Conservation (phyloP, 2,113 vertebrate genomes). For the Oncorhynchus masou region DNA sequence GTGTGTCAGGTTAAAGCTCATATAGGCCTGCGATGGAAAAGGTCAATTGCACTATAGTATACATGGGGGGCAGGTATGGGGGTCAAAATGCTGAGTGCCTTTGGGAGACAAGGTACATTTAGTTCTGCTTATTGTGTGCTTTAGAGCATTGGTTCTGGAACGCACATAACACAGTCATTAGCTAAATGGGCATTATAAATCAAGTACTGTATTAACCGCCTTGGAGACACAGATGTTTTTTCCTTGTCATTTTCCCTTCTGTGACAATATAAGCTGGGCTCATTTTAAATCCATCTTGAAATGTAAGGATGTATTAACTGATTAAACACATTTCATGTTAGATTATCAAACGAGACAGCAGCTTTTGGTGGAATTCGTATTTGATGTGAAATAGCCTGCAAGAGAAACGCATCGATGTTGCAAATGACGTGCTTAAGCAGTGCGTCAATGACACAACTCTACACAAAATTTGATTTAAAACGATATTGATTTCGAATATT, state of each 20-base stretch:
- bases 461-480: neutral
- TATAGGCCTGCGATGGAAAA: neutral
- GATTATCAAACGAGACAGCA: too few relatives aligned
- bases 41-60: neutral
- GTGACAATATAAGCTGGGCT: neutral
- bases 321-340: too few relatives aligned
- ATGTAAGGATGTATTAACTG: neutral
- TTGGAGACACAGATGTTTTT: neutral
- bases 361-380: neutral
- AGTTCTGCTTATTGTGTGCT: neutral
- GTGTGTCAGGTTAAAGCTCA: constrained; percentile 10
- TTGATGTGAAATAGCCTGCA: neutral
- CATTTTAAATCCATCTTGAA: neutral
- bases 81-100: neutral
- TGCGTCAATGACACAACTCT: neutral
- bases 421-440: neutral
- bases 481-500: neutral
- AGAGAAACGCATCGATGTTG: neutral
- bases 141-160: neutral
- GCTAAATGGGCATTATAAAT: neutral
- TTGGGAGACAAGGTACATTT: constrained; percentile 5
- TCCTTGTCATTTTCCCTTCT: too few relatives aligned
- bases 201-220: neutral
- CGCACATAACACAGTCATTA: neutral
- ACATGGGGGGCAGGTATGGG: neutral